Evolutionary conservation across 2,888 invertebrate genomes (phyloP).

Genomic region (Hyalella azteca): DNA sequence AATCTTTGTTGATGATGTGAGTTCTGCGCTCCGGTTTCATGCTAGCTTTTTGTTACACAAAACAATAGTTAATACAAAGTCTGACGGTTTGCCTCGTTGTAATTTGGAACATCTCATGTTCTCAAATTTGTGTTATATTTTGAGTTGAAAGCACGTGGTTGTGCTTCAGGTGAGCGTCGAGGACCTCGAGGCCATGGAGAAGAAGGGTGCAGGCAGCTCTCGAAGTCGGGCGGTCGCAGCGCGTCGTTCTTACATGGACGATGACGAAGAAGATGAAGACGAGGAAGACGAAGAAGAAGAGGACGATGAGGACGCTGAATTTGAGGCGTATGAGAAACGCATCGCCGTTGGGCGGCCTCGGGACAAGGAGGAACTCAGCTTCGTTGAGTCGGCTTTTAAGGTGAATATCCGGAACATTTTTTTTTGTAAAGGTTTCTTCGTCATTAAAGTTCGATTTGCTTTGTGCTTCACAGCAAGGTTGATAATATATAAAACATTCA

Average conservation of each 20-base stretch:
- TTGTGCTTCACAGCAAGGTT: no score
- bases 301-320: slow-evolving; percentile 26
- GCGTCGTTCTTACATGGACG: background rate
- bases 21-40: background rate
- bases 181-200: slow-evolving; percentile 18
- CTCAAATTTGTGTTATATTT: background rate
- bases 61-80: background rate
- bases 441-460: no score
- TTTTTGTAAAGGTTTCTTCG: no score
- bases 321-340: slow-evolving; percentile 43
- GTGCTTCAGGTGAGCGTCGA: background rate
- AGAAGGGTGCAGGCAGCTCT: background rate
- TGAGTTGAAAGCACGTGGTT: no score
- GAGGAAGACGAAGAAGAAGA: background rate
- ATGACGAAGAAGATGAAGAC: slow-evolving; percentile 13
- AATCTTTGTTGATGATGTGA: background rate
- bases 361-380: slow-evolving; percentile 55
- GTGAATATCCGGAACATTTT: no score
- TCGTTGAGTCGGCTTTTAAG: slow-evolving; percentile 58
- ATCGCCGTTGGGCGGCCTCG: slow-evolving; percentile 45
- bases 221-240: background rate
- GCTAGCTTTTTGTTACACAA: background rate
- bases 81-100: background rate
- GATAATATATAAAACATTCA: no score
- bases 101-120: background rate